Evolutionary conservation across 1,140 invertebrate species (phyloP).

Genomic region (Plutomurus gul): DNA sequence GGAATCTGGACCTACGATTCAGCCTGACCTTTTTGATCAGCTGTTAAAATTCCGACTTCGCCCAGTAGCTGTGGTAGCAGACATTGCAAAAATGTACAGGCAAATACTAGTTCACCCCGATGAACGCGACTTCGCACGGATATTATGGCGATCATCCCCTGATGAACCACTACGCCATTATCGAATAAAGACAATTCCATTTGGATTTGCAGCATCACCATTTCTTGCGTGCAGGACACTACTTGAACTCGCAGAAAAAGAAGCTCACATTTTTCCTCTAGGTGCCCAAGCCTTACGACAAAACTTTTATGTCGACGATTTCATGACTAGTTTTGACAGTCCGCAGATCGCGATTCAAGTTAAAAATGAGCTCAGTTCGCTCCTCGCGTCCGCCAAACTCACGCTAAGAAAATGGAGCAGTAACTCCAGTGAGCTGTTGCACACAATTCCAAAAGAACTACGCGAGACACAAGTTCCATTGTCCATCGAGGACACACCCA

Average conservation of each 20-base stretch:
- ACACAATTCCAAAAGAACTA: slow-evolving; percentile 42
- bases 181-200: too few species aligned
- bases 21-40: slow-evolving; percentile 31
- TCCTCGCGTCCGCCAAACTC: too few species aligned
- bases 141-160: not conserved
- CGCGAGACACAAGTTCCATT: not conserved
- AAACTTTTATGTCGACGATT: too few species aligned
- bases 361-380: too few species aligned
- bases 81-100: slow-evolving; percentile 53
- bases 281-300: too few species aligned
- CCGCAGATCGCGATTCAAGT: too few species aligned
- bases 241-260: slow-evolving; percentile 41
- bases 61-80: slow-evolving; percentile 45
- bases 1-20: slow-evolving; percentile 37
- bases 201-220: slow-evolving; percentile 11
- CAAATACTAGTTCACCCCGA: slow-evolving; percentile 46
- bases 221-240: too few species aligned
- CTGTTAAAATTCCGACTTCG: slow-evolving; percentile 39
- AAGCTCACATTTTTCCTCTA: too few species aligned
- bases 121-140: too few species aligned
- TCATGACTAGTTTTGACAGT: too few species aligned
- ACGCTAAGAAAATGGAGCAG: too few species aligned
- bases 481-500: not conserved
- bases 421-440: slow-evolving; percentile 39
- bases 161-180: too few species aligned